phyloP scores from a whole-genome alignment of 2,888 invertebrate genomes.

The Rhopalosiphum nymphaeae region DNA sequence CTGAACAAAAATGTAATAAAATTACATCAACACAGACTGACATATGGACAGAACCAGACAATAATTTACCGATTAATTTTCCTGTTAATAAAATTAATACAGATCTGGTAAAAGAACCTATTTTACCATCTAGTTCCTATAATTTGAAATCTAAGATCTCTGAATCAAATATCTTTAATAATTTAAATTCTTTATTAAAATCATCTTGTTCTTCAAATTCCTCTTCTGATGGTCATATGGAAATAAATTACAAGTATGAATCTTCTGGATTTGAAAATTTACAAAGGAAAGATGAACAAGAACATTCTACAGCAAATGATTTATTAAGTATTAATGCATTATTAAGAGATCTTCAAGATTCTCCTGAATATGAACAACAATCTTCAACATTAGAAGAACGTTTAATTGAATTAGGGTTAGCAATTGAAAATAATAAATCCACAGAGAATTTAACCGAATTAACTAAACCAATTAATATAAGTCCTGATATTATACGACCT shows the following conservation, averaged over 20 bases:
- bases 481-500: slow-evolving; percentile 13
- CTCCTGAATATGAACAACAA: slow-evolving; percentile 47
- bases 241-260: slow-evolving; percentile 25
- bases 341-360: slow-evolving; percentile 61
- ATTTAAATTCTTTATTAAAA: slow-evolving; percentile 47
- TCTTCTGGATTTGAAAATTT: not conserved
- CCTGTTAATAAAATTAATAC: not conserved
- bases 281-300: not conserved
- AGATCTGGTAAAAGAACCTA: slow-evolving; percentile 4
- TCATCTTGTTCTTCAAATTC: slow-evolving; percentile 5
- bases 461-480: not conserved
- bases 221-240: not conserved
- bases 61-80: not conserved
- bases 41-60: not conserved
- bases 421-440: slow-evolving; percentile 17
- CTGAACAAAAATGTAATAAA: slow-evolving; percentile 6
- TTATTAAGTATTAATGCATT: slow-evolving; percentile 24
- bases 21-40: slow-evolving; percentile 36
- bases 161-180: slow-evolving; percentile 41
- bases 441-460: not conserved
- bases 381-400: slow-evolving; percentile 19
- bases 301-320: not conserved
- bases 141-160: slow-evolving; percentile 1
- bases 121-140: slow-evolving; percentile 5
- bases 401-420: not conserved